These are phyloP conservation scores for Lathamus discolor DNA, from an alignment of 2,113 vertebrate genomes.

Conservation along the genomic window DNA sequence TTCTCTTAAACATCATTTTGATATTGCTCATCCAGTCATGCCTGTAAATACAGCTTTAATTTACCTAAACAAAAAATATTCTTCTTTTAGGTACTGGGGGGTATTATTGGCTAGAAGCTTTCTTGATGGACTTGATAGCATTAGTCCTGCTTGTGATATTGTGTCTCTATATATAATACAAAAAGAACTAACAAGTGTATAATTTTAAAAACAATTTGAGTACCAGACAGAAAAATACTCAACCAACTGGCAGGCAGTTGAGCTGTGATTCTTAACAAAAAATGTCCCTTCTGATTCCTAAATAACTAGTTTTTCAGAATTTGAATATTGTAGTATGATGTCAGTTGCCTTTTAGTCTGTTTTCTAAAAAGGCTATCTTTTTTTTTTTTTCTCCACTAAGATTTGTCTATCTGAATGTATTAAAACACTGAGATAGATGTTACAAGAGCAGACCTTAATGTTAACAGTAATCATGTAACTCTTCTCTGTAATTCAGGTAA, in stretches of 20 bases:
- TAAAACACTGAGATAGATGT: too few species aligned
- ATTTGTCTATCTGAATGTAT: too few species aligned
- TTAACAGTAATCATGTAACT: too few species aligned
- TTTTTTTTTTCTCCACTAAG: too few species aligned
- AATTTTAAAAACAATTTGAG: background rate
- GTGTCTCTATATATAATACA: background rate
- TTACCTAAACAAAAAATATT: background rate
- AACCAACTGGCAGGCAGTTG: background rate
- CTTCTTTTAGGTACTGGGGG: background rate
- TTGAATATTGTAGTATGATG: background rate
- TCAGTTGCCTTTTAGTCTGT: background rate
- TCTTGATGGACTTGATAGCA: background rate
- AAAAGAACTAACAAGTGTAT: background rate
- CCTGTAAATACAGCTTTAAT: background rate
- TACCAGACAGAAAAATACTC: background rate
- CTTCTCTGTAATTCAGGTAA: too few species aligned
- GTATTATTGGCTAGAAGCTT: background rate
- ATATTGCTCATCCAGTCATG: background rate
- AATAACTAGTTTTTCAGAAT: background rate
- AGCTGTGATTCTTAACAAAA: background rate
- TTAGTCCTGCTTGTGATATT: background rate
- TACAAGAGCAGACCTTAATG: too few species aligned
- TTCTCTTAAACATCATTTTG: background rate
- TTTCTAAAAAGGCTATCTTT: too few species aligned
- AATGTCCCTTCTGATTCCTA: background rate